Percentiles rank a stretch among this genome's conserved stretches.
Conservation (phyloP, 2,888 invertebrate genomes). For the Chelonus formosanus region DNA sequence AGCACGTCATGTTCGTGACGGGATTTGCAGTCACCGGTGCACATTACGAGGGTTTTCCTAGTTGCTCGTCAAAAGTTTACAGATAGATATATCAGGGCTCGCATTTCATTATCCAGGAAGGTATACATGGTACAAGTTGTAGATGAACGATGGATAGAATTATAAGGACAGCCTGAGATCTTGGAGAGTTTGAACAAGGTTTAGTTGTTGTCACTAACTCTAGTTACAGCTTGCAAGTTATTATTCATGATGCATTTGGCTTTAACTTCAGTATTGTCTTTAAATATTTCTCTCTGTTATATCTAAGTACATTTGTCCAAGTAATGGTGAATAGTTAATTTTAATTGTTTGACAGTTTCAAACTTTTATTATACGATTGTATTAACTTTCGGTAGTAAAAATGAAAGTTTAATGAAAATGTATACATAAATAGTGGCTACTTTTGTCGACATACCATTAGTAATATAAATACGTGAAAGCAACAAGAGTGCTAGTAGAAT, state of each 20-base stretch:
- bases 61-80: background rate
- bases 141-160: slow-evolving; percentile 1
- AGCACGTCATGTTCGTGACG: slow-evolving; percentile 22
- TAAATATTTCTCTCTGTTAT: background rate
- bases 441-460: no score
- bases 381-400: no score
- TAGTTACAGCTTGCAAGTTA: slow-evolving; percentile 13
- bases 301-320: background rate
- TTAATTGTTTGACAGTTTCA: no score
- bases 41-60: background rate
- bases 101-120: background rate
- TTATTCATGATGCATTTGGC: slow-evolving; percentile 4
- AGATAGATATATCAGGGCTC: slow-evolving; percentile 1
- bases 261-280: background rate
- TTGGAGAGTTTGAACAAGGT: slow-evolving; percentile 16
- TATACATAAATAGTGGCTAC: no score
- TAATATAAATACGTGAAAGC: no score
- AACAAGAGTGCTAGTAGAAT: no score
- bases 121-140: background rate
- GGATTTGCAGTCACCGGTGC: slow-evolving; percentile 18
- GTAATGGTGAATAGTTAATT: no score
- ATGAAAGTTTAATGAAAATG: no score
- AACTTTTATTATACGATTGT: no score
- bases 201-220: slow-evolving; percentile 11
- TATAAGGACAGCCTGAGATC: slow-evolving; percentile 3